phyloP scores from a whole-genome alignment of 2,797 vertebrate species.

The Salmo trutta region DNA sequence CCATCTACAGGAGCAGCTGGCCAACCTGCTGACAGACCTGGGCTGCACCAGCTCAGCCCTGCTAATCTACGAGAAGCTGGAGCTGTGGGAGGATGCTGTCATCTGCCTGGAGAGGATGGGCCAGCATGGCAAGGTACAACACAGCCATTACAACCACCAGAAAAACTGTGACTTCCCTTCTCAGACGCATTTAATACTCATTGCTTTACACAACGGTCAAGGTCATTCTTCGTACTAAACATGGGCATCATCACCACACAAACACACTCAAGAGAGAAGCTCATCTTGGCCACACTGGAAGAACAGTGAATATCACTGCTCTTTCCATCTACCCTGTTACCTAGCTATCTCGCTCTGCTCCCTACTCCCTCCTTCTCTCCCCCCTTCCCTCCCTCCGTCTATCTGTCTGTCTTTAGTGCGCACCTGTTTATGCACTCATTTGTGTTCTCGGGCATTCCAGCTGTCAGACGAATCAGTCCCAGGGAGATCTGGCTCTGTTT shows the following conservation, averaged over 20 bases:
- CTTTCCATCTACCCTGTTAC: neutral
- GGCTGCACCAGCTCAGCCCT: conserved; percentile 91
- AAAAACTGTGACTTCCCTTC: no score
- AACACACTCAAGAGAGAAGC: neutral
- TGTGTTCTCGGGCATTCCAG: neutral
- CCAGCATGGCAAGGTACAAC: conserved; percentile 89
- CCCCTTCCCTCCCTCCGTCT: no score
- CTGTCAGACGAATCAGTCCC: conserved; percentile 9
- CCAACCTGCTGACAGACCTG: conserved; percentile 86
- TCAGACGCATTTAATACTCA: no score
- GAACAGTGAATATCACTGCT: neutral
- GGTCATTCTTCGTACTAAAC: no score
- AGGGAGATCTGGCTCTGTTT: conserved; percentile 1
- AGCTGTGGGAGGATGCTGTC: conserved; percentile 95
- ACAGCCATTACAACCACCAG: neutral
- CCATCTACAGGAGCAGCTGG: conserved; percentile 85
- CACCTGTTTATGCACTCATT: neutral
- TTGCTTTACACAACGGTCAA: no score
- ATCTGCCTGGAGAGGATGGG: conserved; percentile 91
- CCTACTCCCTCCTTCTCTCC: neutral
- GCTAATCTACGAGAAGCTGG: conserved; percentile 87
- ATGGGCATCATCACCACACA: neutral
- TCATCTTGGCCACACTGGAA: neutral
- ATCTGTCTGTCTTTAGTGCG: neutral
- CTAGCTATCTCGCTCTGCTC: conserved; percentile 2